Evolutionary conservation across 2,888 invertebrate species (phyloP), one percentile per base, ranked within the genome.

Genomic region (Sesia bembeciformis): DNA sequence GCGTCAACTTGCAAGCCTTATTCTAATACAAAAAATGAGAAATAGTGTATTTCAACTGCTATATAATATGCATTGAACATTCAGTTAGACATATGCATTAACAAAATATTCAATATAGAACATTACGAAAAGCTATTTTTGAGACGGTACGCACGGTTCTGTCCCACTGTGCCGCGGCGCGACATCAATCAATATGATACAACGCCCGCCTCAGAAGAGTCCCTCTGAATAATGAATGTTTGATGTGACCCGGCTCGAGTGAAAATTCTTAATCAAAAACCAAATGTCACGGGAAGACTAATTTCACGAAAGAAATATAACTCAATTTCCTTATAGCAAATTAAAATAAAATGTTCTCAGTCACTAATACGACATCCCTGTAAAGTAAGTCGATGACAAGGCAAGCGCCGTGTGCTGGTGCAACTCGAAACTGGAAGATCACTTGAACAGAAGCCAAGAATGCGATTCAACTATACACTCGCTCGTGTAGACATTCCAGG

Each of bases 381-480:
- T 50, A 5, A 39, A 38, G 38, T 58, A 57, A 60, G 54, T 59
- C 57, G 61, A 61, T 64, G 68, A 67, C 65, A 67, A 58, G 58
- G 55, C 58, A 62, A 64, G 64, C 64, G 66, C 63, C 62, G 51
- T 38, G 39, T 51, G 60, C 53, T 55, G 58, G 55, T 57, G 62
- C 58, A 65, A 58, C 57, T 61, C 54, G 53, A 61, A 59, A 55
- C 59, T 60, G 59, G 56, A 59, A 60, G 41, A 46, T 23, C 57
- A 58, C 57, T 67, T 70, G 71, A 68, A 66, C 57, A 42, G 51
- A 53, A 54, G 70, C 70, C 72, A 72, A 70, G 65, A 67, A 65
- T 65, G 60, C 62, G 58, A 56, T 62, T 63, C 58, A 61, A 61
- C 60, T 60, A 60, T 57, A 58, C 59, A 59, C 61, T 56, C 55